Evolutionary conservation across 2,797 vertebrate species (phyloP).

Genomic region (Silurus aristotelis): DNA sequence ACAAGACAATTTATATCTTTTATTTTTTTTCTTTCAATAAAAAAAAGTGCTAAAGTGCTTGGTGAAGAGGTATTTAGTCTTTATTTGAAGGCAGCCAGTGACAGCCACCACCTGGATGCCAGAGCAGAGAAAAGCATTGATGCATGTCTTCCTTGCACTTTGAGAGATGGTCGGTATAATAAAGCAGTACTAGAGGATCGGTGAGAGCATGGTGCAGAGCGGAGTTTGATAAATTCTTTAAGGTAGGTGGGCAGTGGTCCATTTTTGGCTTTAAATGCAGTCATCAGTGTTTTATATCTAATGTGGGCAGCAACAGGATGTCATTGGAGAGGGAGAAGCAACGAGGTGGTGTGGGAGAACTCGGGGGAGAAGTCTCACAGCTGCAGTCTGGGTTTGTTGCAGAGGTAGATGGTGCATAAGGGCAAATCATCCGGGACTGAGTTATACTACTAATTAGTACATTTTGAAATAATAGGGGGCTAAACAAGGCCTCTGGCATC

Average conservation of each 20-base stretch:
- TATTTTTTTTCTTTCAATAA: not conserved
- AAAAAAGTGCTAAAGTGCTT: not conserved
- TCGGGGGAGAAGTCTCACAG: not conserved
- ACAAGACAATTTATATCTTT: not conserved
- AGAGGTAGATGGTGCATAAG: not conserved
- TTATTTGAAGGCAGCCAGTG: constrained; percentile 1
- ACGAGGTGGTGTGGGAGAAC: not conserved
- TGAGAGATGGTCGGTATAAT: not conserved
- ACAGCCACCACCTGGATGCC: not conserved
- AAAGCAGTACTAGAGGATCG: not conserved
- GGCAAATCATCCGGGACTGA: not conserved
- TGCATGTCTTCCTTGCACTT: not conserved
- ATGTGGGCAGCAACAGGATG: not conserved
- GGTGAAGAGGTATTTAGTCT: not conserved
- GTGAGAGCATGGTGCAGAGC: not conserved
- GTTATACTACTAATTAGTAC: not conserved
- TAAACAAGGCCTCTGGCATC: not conserved
- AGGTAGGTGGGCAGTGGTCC: not conserved
- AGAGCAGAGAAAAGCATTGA: constrained; percentile 7
- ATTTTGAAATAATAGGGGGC: not conserved
- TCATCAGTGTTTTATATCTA: not conserved
- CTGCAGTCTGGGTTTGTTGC: not conserved
- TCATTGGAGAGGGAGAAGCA: not conserved
- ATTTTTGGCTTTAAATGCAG: not conserved
- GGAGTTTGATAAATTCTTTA: not conserved